These are phyloP conservation scores for Pedicia rivosa DNA, from an alignment of 2,888 invertebrate genomes.

Conservation along the genomic window DNA sequence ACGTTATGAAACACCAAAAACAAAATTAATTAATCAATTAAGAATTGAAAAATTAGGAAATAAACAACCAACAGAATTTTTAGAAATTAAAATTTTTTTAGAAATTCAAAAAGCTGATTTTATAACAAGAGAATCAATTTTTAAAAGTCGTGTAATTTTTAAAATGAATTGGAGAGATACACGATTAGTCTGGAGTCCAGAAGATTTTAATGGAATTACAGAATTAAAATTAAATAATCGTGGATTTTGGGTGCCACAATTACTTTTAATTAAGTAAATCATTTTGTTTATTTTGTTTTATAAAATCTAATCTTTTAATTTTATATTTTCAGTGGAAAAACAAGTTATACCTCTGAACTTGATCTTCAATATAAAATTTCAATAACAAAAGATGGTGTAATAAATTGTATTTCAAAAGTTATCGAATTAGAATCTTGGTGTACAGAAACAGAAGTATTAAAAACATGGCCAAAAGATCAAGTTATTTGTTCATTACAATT, in stretches of 20 bases:
- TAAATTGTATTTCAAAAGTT: no score
- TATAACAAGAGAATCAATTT: slow-evolving; percentile 18
- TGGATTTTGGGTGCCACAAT: not conserved
- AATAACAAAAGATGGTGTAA: no score
- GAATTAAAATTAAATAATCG: not conserved
- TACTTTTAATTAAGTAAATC: not conserved
- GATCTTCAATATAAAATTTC: no score
- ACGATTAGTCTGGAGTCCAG: slow-evolving; percentile 42
- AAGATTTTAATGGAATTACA: slow-evolving; percentile 35
- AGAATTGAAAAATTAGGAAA: no score
- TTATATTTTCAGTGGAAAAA: not conserved
- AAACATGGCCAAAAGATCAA: slow-evolving; percentile 26
- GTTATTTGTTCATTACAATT: slow-evolving; percentile 21
- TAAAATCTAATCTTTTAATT: not conserved
- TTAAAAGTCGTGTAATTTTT: slow-evolving; percentile 20
- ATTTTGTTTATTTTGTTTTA: not conserved
- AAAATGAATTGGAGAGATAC: slow-evolving; percentile 45
- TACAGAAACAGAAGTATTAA: slow-evolving; percentile 15
- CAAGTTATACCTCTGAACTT: no score
- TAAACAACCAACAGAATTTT: slow-evolving; percentile 16
- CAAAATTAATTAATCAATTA: no score
- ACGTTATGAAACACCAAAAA: no score
- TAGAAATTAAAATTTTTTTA: slow-evolving; percentile 19
- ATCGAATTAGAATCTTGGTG: slow-evolving; percentile 23
- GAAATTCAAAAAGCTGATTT: slow-evolving; percentile 21